Percentiles rank a stretch among this genome's conserved stretches.
phyloP scores from a whole-genome alignment of 2,888 invertebrate species.

The Rhingia campestris region DNA sequence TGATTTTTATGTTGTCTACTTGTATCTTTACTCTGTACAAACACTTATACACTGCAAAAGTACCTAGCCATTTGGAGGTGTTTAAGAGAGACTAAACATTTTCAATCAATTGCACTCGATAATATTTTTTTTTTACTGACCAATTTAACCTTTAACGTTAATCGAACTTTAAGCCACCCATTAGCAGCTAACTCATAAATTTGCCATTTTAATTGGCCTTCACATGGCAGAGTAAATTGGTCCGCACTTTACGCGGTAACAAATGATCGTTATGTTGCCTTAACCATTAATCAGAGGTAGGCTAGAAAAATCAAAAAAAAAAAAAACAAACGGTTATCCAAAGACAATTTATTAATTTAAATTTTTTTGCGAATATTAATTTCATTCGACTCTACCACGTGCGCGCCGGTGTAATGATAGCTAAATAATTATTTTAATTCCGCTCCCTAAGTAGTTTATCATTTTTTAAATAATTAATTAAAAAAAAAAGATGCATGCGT shows the following conservation, averaged over 20 bases:
- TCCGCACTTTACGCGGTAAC: conserved; percentile 3
- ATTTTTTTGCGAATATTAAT: conserved; percentile 35
- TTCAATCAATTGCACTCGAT: no score
- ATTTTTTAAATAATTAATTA: conserved; percentile 50
- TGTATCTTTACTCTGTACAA: no score
- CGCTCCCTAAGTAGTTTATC: conserved; percentile 62
- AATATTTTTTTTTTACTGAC: no score
- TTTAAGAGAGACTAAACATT: no score
- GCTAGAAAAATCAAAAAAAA: background rate
- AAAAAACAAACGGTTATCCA: conserved; percentile 9
- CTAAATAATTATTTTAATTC: conserved; percentile 62
- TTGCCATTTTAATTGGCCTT: conserved; percentile 64
- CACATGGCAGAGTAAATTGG: conserved; percentile 38
- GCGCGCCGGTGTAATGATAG: conserved; percentile 58
- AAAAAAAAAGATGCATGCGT: conserved; percentile 13
- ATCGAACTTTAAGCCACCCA: background rate
- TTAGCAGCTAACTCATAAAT: conserved; percentile 18
- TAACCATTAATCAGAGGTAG: conserved; percentile 49
- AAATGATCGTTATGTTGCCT: conserved; percentile 17
- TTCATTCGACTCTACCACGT: conserved; percentile 6
- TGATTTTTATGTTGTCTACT: no score
- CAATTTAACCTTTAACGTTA: background rate
- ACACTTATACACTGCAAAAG: no score
- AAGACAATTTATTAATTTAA: conserved; percentile 48
- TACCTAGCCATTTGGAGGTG: no score